Base-by-base conservation (phyloP, 2,113 vertebrate species). In the Leptobrachium ailaonicum region DNA sequence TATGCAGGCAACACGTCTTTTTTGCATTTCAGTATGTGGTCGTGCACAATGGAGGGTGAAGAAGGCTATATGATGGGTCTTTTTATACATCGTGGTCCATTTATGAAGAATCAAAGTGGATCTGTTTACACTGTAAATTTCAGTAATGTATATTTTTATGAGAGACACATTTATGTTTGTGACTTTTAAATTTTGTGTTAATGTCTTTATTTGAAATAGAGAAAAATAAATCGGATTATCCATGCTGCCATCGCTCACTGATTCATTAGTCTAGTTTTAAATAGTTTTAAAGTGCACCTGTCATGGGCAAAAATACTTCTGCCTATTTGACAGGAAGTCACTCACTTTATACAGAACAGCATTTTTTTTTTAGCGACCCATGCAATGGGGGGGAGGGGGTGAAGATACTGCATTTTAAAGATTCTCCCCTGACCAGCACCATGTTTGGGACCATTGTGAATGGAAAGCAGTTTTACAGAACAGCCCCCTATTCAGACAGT, bases 131-230 rank as follows among this genome's bases (percentile, higher is more conserved):
- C 68, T 83, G 76, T 83, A 60, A 70, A 54, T 75, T 79, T 83
- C 54, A 80, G 77, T 86, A 87, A 71, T 82, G 82, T 85, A 85
- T 82, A 47, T 84, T 82, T 84, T 81, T 83, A 83, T 84, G 63
- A 47, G 80, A 82, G 0, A 10, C 45, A 74, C 41, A 3, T 1
- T 85, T 85, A 85, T 66, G 71, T 83, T 85, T 87, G 79, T 82
- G 82, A 75, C 82, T 83, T 87, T 85, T 74, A 82, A 76, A 86
- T 81, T 50, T 77, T 85, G 53, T 83, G 20, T 67, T 50, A 8
- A 47, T 32, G 40, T 10, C 14, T 56, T 53, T 41, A 20, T 45
- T 73, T 62, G 32, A 20, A 20, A 8, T 4, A 50, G 47, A 50
- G 8, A 50, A 50, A 8, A 50, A 50, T 4, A 50, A 6, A 40